Evolutionary conservation across 2,797 vertebrate genomes (phyloP), one percentile per base, ranked within the genome.

Genomic region (Enteromius treurensis): DNA sequence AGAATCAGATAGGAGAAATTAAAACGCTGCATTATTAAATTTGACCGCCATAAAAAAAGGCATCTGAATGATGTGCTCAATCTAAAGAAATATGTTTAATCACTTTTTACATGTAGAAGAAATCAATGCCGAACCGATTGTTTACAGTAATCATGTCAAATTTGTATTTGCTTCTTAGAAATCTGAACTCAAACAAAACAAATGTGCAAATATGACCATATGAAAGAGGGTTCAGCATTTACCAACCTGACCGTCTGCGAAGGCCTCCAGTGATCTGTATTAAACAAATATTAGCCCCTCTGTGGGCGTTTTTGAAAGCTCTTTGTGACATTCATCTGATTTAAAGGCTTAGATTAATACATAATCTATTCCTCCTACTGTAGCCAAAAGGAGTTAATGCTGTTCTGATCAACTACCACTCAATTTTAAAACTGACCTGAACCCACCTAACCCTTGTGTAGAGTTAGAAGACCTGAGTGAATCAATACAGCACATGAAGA

Each of bases 1-100:
- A 92, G 90, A 93, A 93, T 94, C 89, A 86, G 92, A 95, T 87
- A 89, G 89, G 85, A 86, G 89, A 88, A 91, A 69, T 91, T 90
- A 87, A 93, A 91, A 92, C 91, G 88, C 90, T 89, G 78, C 76
- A 80, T 86, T 80, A 92, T 93, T 92, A 84, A 83, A 92, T 94
- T 91, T 60, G 23, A 69, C 45, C 69, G 49, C 37, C 67, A 77
- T 77, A 69, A 77, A 47, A 55, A 37, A 45, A 6, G 11, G 49
- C 47, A 19, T 11, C n/a, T 21, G 40, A 17, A 23, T 1, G 45
- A 8, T n/a, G 6, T 51, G 29, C 29, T 75, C 47, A 19, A 2
- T 19, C 11, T 37, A 10, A 26, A 55, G 47, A 26, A 55, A 19
- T 37, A 6, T 37, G 5, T 37, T 37, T 37, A 37, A 37, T 37